phyloP scores from a whole-genome alignment of 2,113 vertebrate species.

The Poicephalus gulielmi region DNA sequence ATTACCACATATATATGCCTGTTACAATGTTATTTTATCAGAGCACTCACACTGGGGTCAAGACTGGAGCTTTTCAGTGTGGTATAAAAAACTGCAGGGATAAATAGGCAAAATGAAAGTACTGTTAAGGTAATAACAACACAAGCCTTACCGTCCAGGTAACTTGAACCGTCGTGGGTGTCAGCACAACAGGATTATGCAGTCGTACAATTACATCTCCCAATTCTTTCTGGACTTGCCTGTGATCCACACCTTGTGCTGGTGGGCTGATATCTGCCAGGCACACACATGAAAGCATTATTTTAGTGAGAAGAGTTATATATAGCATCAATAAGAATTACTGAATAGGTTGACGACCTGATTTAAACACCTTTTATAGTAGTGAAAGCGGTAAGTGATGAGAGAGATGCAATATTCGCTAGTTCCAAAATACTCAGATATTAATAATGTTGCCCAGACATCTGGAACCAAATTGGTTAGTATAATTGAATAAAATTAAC shows the following conservation, averaged over 20 bases:
- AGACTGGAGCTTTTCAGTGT: not conserved
- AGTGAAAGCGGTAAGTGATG: not conserved
- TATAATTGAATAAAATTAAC: slow-evolving; percentile 21
- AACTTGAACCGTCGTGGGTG: slow-evolving; percentile 92
- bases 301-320: not conserved
- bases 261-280: slow-evolving; percentile 94
- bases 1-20: not conserved
- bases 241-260: slow-evolving; percentile 96
- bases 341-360: not conserved
- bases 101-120: not conserved
- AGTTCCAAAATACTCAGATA: not conserved
- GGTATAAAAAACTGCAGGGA: not conserved
- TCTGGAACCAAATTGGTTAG: not conserved
- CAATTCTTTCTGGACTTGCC: slow-evolving; percentile 97
- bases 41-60: not conserved
- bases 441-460: not conserved
- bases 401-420: not conserved
- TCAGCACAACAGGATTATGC: slow-evolving; percentile 91
- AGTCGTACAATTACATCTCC: slow-evolving; percentile 94
- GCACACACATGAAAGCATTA: not conserved
- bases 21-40: not conserved
- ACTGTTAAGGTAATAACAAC: not conserved
- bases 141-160: slow-evolving; percentile 91
- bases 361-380: not conserved
- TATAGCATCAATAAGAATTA: not conserved